Percentiles rank a stretch among this genome's conserved stretches.
These are phyloP conservation scores for Harpegnathos saltator DNA, from an alignment of 1,140 invertebrate genomes.

Conservation along the genomic window DNA sequence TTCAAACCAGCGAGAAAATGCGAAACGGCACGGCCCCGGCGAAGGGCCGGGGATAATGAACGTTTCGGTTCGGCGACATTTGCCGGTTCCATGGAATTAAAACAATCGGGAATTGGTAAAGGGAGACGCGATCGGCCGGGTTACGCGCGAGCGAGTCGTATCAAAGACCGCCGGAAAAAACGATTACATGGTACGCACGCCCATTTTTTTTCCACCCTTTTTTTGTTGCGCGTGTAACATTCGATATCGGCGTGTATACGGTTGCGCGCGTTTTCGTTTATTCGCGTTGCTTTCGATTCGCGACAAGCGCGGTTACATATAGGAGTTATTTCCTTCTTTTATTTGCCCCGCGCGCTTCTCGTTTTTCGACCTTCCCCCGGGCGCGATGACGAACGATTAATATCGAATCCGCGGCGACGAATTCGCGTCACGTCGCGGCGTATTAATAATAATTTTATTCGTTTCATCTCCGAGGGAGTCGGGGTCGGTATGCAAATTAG, in stretches of 20 bases:
- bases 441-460: conserved; percentile 72
- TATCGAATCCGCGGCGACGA: conserved; percentile 25
- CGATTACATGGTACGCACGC: conserved; percentile 43
- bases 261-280: conserved; percentile 31
- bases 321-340: conserved; percentile 3
- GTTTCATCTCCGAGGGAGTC: conserved; percentile 42
- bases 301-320: background rate
- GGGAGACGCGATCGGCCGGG: conserved; percentile 61
- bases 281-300: conserved; percentile 9
- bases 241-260: conserved; percentile 16
- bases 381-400: conserved; percentile 55
- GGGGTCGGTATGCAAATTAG: conserved; percentile 38
- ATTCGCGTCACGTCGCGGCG: conserved; percentile 41
- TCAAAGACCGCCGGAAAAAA: conserved; percentile 59
- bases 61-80: conserved; percentile 29
- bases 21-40: background rate
- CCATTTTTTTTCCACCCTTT: conserved; percentile 26
- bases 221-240: conserved; percentile 45
- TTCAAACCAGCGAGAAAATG: conserved; percentile 12
- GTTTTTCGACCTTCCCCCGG: background rate
- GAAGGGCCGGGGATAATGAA: conserved; percentile 36
- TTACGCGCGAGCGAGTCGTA: conserved; percentile 65
- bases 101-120: conserved; percentile 60
- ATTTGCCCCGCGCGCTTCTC: conserved; percentile 6
- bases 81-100: conserved; percentile 58